phyloP scores from a whole-genome alignment of 2,888 invertebrate species.

The Drosophila anomalipes region DNA sequence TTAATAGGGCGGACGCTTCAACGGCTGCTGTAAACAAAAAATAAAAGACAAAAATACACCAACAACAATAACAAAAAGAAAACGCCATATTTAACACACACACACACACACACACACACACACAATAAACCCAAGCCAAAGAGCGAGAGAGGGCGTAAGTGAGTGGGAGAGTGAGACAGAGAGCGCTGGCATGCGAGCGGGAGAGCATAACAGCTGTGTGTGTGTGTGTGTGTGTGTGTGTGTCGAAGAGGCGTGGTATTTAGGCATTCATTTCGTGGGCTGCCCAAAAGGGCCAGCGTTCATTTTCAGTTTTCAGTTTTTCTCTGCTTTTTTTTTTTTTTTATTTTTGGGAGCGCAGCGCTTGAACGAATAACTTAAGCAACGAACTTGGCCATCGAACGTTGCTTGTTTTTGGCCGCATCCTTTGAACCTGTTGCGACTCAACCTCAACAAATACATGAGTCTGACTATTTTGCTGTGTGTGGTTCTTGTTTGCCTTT shows the following conservation, averaged over 20 bases:
- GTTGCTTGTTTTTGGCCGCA: slow-evolving; percentile 47
- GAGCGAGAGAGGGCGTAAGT: slow-evolving; percentile 13
- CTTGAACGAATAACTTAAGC: slow-evolving; percentile 60
- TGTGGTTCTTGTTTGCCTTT: slow-evolving; percentile 52
- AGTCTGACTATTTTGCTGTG: slow-evolving; percentile 50
- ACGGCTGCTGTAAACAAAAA: slow-evolving; percentile 21
- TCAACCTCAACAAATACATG: slow-evolving; percentile 74
- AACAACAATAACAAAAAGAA: slow-evolving; percentile 29
- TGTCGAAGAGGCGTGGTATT: slow-evolving; percentile 69
- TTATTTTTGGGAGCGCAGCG: slow-evolving; percentile 18
- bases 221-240: slow-evolving; percentile 28
- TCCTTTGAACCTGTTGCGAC: slow-evolving; percentile 80
- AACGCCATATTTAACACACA: slow-evolving; percentile 71
- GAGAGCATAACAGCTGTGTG: slow-evolving; percentile 25
- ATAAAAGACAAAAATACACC: slow-evolving; percentile 11
- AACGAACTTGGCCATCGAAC: slow-evolving; percentile 49
- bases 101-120: slow-evolving; percentile 22
- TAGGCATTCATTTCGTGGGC: slow-evolving; percentile 70
- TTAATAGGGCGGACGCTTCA: slow-evolving; percentile 24
- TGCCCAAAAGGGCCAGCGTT: slow-evolving; percentile 72
- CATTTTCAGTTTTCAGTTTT: slow-evolving; percentile 56
- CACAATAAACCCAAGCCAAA: slow-evolving; percentile 27
- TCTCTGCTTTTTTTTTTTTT: slow-evolving; percentile 9
- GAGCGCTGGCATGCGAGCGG: slow-evolving; percentile 26
- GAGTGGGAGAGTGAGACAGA: slow-evolving; percentile 36